Evolutionary conservation across 2,113 vertebrate genomes (phyloP).

Genomic region (Paratilapia polleni): DNA sequence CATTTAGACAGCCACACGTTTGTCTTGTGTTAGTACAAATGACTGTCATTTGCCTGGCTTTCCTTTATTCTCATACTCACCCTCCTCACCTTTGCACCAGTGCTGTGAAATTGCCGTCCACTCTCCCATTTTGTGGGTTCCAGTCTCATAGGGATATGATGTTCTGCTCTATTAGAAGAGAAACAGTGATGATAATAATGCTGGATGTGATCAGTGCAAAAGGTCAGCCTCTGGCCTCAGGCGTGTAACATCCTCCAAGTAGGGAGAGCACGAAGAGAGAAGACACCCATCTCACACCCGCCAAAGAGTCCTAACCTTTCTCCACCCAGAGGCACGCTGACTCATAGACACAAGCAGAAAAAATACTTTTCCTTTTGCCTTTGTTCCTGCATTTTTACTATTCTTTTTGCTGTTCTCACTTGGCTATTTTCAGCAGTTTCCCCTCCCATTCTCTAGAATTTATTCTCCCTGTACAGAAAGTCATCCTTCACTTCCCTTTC

Average conservation of each 20-base stretch:
- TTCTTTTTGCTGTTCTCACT: conserved; percentile 43
- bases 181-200: conserved; percentile 73
- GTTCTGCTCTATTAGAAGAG: conserved; percentile 68
- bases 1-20: not conserved
- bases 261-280: conserved; percentile 30
- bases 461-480: conserved; percentile 37
- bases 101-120: conserved; percentile 27
- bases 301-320: conserved; percentile 52
- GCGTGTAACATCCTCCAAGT: conserved; percentile 61
- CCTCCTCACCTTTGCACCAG: conserved; percentile 31
- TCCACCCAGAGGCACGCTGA: conserved; percentile 52
- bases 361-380: conserved; percentile 35
- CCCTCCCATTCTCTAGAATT: conserved; percentile 31
- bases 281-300: conserved; percentile 57
- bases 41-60: conserved; percentile 1
- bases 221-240: conserved; percentile 71
- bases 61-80: not conserved
- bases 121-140: conserved; percentile 45
- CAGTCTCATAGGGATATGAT: conserved; percentile 50
- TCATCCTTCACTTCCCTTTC: conserved; percentile 28
- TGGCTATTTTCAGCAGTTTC: conserved; percentile 51
- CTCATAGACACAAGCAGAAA: conserved; percentile 39
- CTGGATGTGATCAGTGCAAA: conserved; percentile 72
- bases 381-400: conserved; percentile 38
- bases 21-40: conserved; percentile 24